Evolutionary conservation across 1,140 invertebrate species (phyloP).

Genomic region (Adelges cooleyi): DNA sequence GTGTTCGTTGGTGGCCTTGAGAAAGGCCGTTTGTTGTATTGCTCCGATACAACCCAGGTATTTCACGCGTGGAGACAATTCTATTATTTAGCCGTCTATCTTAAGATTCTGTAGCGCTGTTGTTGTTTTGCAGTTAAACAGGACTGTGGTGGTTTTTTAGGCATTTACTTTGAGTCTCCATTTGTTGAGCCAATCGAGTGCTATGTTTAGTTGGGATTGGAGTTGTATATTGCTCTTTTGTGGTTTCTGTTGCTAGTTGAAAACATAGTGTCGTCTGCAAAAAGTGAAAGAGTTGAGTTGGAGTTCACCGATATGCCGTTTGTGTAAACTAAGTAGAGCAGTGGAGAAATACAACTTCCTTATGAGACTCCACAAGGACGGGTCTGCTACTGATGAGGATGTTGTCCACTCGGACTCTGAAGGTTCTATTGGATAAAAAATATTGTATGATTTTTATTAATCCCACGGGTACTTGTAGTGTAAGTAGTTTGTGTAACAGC

Average conservation of each 20-base stretch:
- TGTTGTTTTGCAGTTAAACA: no score
- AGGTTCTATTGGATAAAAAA: background rate
- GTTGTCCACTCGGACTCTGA: background rate
- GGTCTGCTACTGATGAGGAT: background rate
- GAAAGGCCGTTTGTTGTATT: no score
- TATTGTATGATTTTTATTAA: background rate
- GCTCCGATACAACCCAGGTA: no score
- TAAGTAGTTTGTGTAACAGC: slow-evolving; percentile 7
- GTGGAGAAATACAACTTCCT: background rate
- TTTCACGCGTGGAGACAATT: no score
- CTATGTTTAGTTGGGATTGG: background rate
- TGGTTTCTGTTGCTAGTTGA: background rate
- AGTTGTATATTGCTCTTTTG: background rate
- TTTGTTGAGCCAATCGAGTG: background rate
- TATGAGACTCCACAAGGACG: background rate
- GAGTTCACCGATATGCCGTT: background rate
- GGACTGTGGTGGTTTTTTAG: no score
- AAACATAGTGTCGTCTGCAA: background rate
- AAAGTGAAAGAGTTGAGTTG: background rate
- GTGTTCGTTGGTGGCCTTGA: no score
- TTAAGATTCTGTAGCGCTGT: no score
- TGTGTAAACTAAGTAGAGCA: background rate
- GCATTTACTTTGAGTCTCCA: background rate
- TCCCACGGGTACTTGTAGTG: no score
- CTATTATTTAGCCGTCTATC: no score